Base-by-base conservation (phyloP, 1,140 invertebrate species). In the Drosophila truncata region DNA sequence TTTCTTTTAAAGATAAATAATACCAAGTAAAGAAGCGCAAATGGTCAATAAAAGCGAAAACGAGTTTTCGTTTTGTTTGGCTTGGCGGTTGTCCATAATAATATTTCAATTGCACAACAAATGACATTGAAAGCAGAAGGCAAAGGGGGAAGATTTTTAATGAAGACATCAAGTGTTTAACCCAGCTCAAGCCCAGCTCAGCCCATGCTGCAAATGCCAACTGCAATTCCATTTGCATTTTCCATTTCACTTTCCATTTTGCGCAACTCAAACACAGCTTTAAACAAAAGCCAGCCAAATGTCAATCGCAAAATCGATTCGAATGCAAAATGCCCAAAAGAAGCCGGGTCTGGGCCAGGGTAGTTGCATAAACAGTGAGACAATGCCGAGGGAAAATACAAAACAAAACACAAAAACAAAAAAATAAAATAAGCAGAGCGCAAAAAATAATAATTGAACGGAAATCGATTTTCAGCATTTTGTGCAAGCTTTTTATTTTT, bases 11-110 rank as follows among this genome's bases (percentile, higher is more conserved):
- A 41, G n/a, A 63, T 66, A 86, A 84, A 88, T 84, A 67, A 78
- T 66, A 74, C 62, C 31, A 84, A 88, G 80, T 80, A 73, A 80
- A 88, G 84, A 84, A 71, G 72, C 84, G 73, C 80, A 70, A 87
- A 91, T 83, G 85, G 67, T 73, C 78, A 80, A 91, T 85, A 91
- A 90, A 87, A 91, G 80, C 91, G 80, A 88, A 91, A 91, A 91
- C 87, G 47, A 62, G 86, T 91, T 91, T 50, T 33, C 33, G 41
- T 41, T 52, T 77, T 77, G 46, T 67, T 50, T 65, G 55, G 50
- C 18, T 25, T 50, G n/a, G 52, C 27, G 29, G 31, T 65, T 61
- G 74, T 35, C 73, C 74, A 78, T 78, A 78, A 62, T 70, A 78
- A 61, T 62, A 49, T 25, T 60, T 75, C 55, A 60, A 67, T 86